Evolutionary conservation across 2,888 invertebrate genomes (phyloP), one percentile per base, ranked within the genome.

Genomic region (Agrilus cyanescens): DNA sequence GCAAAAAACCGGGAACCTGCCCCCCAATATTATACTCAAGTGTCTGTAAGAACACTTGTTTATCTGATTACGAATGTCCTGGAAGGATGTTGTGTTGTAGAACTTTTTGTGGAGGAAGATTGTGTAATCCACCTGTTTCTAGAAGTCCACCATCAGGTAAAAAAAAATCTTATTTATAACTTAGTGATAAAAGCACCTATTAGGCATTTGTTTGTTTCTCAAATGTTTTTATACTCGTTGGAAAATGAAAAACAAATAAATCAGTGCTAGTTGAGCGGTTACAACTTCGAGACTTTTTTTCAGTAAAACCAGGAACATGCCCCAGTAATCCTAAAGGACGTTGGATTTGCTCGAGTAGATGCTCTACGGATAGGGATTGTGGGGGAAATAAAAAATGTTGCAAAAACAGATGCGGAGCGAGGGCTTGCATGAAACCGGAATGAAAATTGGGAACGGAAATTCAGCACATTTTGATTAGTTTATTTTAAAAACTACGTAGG

Each of bases 341-440:
- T 45, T 68, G 68, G 68, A 57, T 67, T 2, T 68, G 68, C 40
- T 59, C 67, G 4, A 61, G 65, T 18, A 64, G 64, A 15, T 68
- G 68, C 46, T 57, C 52, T 3, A 48, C 41, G 15, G 68, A 68
- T 49, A 52, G 48, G 7, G 66, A 68, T 49, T 68, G 68, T 41
- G 52, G 54, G 20, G 67, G 61, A 10, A 48, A 50, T 2, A 51
- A 52, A 32, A 68, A 68, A 43, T 68, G 68, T 46, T 68, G 68
- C 50, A 60, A 52, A 48, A 68, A 66, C 54, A 58, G 68, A 20
- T 68, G 68, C 43, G 67, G 67, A 5, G 67, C 65, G 2, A 50
- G 62, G 40, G 58, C 61, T 13, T 68, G 68, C 40, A 63, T 61
- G 25, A 61, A 58, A 44, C 61, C 66, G 4, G 55, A 54, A 46